phyloP scores from a whole-genome alignment of 2,113 vertebrate genomes.

The Sialia sialis region DNA sequence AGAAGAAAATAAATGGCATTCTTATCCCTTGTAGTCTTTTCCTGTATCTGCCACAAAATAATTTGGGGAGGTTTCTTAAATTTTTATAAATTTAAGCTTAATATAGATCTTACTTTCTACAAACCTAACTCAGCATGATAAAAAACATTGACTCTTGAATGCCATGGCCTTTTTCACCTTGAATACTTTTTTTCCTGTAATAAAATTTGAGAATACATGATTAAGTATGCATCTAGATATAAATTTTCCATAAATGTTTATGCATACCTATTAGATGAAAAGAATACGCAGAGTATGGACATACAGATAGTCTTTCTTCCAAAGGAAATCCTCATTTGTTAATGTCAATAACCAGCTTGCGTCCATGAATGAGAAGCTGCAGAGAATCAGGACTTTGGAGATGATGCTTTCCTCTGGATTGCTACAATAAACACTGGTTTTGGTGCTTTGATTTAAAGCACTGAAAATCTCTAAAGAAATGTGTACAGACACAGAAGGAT shows the following conservation, averaged over 20 bases:
- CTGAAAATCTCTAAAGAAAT: slow-evolving; percentile 52
- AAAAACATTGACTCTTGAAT: not conserved
- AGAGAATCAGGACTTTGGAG: slow-evolving; percentile 56
- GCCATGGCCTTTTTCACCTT: not conserved
- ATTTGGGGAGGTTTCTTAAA: not conserved
- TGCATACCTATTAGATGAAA: not conserved
- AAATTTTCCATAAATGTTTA: not conserved
- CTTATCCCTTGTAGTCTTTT: not conserved
- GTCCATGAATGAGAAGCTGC: slow-evolving; percentile 60
- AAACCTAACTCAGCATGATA: not conserved
- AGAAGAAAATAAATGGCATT: not conserved
- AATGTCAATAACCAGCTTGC: slow-evolving; percentile 44
- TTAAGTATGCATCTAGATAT: not conserved
- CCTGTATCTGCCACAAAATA: not conserved
- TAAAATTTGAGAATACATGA: not conserved
- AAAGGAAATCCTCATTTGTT: not conserved
- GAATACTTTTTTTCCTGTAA: not conserved
- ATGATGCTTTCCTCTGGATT: slow-evolving; percentile 38
- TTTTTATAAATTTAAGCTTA: slow-evolving; percentile 1
- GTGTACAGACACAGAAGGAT: slow-evolving; percentile 38
- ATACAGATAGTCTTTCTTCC: not conserved
- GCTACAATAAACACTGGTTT: slow-evolving; percentile 69
- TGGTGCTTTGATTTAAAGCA: slow-evolving; percentile 67
- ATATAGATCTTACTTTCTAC: not conserved
- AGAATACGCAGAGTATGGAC: not conserved